These are phyloP conservation scores for Vesta saturnalis DNA, from an alignment of 2,888 invertebrate genomes.

Conservation along the genomic window DNA sequence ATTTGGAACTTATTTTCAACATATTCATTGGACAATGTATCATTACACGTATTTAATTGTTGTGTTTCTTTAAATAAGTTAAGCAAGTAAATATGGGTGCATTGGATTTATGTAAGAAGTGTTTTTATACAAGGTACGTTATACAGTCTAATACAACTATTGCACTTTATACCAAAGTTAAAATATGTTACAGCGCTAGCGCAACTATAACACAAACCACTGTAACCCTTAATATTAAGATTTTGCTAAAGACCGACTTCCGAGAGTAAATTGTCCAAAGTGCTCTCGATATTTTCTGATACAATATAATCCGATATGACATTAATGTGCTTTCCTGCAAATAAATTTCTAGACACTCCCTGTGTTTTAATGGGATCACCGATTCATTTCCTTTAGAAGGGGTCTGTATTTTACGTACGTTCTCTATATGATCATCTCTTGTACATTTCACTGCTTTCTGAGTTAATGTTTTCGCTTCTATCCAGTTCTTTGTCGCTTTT, in stretches of 20 bases:
- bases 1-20: too few species aligned
- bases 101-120: neutral
- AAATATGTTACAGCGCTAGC: neutral
- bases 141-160: too few species aligned
- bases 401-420: too few species aligned
- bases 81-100: too few species aligned
- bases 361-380: neutral
- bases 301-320: too few species aligned
- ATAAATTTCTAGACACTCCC: too few species aligned
- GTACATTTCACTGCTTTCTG: neutral
- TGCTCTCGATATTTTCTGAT: neutral
- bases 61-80: too few species aligned
- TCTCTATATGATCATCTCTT: neutral
- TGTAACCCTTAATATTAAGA: too few species aligned
- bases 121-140: neutral
- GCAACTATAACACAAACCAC: neutral
- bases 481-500: neutral
- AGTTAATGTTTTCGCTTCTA: neutral
- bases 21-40: too few species aligned
- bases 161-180: neutral
- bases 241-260: neutral
- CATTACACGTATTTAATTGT: too few species aligned
- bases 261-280: neutral
- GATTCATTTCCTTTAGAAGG: neutral
- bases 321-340: too few species aligned